phyloP scores from a whole-genome alignment of 2,797 vertebrate species.

The Argya squamiceps region DNA sequence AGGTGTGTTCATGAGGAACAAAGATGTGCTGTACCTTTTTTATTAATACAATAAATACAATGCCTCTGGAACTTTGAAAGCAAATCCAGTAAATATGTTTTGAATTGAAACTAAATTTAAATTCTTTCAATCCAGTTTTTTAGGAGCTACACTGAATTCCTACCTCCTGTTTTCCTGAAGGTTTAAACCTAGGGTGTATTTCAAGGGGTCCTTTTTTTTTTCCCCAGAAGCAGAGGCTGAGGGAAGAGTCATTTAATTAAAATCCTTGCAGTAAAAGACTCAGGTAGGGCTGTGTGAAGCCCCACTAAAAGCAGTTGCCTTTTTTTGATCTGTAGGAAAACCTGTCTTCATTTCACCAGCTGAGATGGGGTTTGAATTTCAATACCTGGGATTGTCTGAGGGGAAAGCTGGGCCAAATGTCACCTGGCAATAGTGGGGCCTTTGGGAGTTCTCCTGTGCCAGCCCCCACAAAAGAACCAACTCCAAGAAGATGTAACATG shows the following conservation, averaged over 20 bases:
- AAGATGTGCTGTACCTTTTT: not conserved
- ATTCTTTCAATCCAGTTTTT: not conserved
- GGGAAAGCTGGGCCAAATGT: not conserved
- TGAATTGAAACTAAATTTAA: not conserved
- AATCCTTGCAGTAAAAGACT: not conserved
- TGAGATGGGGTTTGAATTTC: not conserved
- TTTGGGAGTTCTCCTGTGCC: not conserved
- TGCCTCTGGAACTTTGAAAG: not conserved
- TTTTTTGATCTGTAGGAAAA: not conserved
- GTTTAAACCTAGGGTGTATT: not conserved
- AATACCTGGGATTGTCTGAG: not conserved
- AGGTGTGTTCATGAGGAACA: not conserved
- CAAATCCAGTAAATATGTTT: not conserved
- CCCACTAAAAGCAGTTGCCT: not conserved
- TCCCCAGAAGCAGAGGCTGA: not conserved
- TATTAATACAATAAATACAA: not conserved
- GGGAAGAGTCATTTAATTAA: not conserved
- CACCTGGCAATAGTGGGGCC: not conserved
- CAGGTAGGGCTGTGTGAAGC: not conserved
- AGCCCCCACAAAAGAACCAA: not conserved
- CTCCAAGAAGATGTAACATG: rapidly evolving
- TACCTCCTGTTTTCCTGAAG: not conserved
- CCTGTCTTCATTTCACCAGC: not conserved
- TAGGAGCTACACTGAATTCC: not conserved
- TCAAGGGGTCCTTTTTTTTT: not conserved